A percentile compares a stretch with the other conserved stretches of the same genome.
Evolutionary conservation across 2,888 invertebrate species (phyloP).

Genomic region (Drosophila quasianomalipes): DNA sequence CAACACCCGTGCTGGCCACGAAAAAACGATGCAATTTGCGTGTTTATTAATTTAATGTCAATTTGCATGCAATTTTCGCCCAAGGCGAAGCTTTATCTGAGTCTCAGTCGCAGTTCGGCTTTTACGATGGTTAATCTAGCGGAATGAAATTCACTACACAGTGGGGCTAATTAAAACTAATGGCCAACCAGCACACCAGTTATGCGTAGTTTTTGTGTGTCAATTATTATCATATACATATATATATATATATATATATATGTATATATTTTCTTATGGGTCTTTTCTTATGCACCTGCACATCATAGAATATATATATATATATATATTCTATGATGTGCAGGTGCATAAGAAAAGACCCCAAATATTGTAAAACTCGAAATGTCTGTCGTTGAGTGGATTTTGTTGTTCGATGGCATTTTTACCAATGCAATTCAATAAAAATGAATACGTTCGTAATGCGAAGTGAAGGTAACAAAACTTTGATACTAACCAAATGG

Average conservation of each 20-base stretch:
- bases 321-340: background rate
- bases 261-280: no score
- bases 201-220: slow-evolving; percentile 15
- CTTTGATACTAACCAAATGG: slow-evolving; percentile 1
- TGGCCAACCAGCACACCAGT: slow-evolving; percentile 47
- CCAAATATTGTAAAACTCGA: slow-evolving; percentile 20
- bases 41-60: slow-evolving; percentile 78
- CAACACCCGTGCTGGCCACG: background rate
- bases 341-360: slow-evolving; percentile 27
- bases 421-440: slow-evolving; percentile 67
- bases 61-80: slow-evolving; percentile 76
- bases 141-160: slow-evolving; percentile 49
- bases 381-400: slow-evolving; percentile 61
- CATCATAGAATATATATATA: background rate
- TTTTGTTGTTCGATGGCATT: slow-evolving; percentile 66
- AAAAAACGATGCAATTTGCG: slow-evolving; percentile 67
- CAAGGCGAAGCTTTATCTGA: slow-evolving; percentile 63
- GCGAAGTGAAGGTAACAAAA: slow-evolving; percentile 55
- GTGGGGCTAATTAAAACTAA: slow-evolving; percentile 70
- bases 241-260: background rate
- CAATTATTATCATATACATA: background rate
- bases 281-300: no score
- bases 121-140: slow-evolving; percentile 63
- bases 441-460: slow-evolving; percentile 44
- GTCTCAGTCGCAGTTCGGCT: slow-evolving; percentile 31